Base-by-base conservation (phyloP, 2,113 vertebrate genomes). In the Pelusios castaneus region DNA sequence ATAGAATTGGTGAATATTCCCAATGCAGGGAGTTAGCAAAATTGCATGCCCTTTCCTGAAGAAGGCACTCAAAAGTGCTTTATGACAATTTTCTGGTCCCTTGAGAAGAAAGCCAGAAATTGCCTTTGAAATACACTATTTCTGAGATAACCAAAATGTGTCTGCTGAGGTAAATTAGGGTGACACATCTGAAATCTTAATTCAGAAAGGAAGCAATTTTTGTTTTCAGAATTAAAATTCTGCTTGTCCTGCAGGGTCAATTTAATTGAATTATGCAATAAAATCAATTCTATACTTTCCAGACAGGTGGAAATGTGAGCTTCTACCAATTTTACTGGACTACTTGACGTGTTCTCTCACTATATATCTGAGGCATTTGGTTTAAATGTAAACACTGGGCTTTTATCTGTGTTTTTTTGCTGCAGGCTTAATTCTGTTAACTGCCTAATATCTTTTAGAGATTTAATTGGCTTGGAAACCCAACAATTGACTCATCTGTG, bases 401-500 rank as follows among this genome's bases (percentile, higher is more conserved):
- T n/a, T 89, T 81, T 52, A 27, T 7, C 0, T 0, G 14, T n/a
- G 25, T 2, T 76, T 47, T 52, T 90, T 89, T 5, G 38, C 56
- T 49, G 11, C 1, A 2, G 5, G 11, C 76, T 93, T 79, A 63
- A 84, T 38, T 21, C 34, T 8, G 49, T 2, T 11, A 60, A 0
- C 25, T 80, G 78, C 84, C 25, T 80, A 63, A 29, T 1, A 10
- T 70, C 67, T 93, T 91, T 76, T 43, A 27, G 38, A 87, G 2
- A 4, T 86, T 49, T 76, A 27, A 54, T 29, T 29, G 78, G 2
- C 16, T 17, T 73, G 58, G 11, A 38, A 60, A 10, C 24, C 10
- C 14, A 82, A 25, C 1, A 75, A 11, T 5, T 14, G 24, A 29
- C 13, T 14, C 0, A 0, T 25, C 3, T 77, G 34, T 80, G 54